Conservation (phyloP, 1,140 invertebrate species). For the Sitophilus oryzae region DNA sequence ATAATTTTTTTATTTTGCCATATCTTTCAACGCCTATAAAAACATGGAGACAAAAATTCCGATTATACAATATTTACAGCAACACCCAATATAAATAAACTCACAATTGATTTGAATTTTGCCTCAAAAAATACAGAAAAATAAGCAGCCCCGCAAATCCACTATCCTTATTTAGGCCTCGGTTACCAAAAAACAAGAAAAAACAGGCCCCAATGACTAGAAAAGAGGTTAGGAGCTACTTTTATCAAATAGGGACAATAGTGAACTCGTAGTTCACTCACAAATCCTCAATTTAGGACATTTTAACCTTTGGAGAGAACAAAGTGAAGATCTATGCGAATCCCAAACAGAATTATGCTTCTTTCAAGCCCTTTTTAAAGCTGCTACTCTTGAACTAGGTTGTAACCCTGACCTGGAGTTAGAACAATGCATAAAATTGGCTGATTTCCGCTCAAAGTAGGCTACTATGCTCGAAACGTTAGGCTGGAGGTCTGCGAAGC, state of each 20-base stretch:
- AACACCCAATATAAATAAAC: no score
- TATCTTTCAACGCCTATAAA: no score
- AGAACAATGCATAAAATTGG: slow-evolving; percentile 33
- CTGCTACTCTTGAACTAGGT: slow-evolving; percentile 36
- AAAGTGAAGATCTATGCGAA: slow-evolving; percentile 33
- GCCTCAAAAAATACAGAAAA: no score
- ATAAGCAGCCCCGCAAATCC: no score
- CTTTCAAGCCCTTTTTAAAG: slow-evolving; percentile 34
- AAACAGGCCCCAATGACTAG: no score
- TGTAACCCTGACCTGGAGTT: slow-evolving; percentile 32
- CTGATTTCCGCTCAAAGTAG: slow-evolving; percentile 75
- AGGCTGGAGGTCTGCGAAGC: slow-evolving; percentile 54
- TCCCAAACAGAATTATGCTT: slow-evolving; percentile 29
- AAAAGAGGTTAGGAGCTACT: no score
- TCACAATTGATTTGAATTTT: no score
- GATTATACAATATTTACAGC: no score
- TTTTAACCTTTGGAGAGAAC: slow-evolving; percentile 38
- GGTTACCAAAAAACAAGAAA: no score
- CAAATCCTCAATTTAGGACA: slow-evolving; percentile 60
- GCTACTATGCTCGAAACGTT: slow-evolving; percentile 81
- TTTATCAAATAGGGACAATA: slow-evolving; percentile 79
- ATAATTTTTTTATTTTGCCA: no score
- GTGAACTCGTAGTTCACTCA: slow-evolving; percentile 77
- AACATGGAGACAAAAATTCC: no score
- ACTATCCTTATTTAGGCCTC: no score